Evolutionary conservation across 23 tunicate genomes (phyloP), one percentile per base, ranked within the genome.

Genomic region (Trididemnum nubilum): DNA sequence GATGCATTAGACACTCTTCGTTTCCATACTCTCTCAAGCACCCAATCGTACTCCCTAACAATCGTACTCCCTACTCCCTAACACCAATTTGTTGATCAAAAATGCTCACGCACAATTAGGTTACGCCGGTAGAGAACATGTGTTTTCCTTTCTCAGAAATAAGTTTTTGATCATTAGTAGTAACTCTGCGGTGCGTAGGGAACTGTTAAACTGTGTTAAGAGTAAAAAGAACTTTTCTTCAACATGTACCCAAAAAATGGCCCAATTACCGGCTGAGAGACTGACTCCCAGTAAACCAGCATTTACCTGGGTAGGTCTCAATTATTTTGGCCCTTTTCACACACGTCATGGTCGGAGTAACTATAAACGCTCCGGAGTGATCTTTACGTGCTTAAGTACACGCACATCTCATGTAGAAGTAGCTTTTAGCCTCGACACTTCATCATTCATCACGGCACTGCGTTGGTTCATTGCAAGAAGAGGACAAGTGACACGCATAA

Each of bases 361-460:
- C 22, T 3, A 15, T 19, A 73, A 73, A 40, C 57, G 31, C 12
- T 73, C 37, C 29, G 78, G 78, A 26, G 78, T 73, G 9, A 15
- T 73, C 15, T 73, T 73, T 34, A 73, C 78, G 2, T 73, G 78
- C 58, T 24, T 73, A 7, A 39, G 58, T 12, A n/a, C 39, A 19
- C 24, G 78, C 2, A 58, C 78, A 37, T 26, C 39, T 37, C 57
- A 73, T 27, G 39, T 73, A 9, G 27, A 73, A 40, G 21, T 73
- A 15, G 57, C 78, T 73, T 34, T 28, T 37, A 73, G 58, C 30
- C 58, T 85, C 15, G 72, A 60, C 0, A 76, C 82, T 0, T 24
- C 64, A 24, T 85, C 82, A 1, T 76, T 85, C 64, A 85, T 85
- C 28, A 38, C 60, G 26, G 82, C 88, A 4, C 38, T 77, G 7